Conservation (phyloP, 2,113 vertebrate genomes). For the Dasyornis broadbenti region DNA sequence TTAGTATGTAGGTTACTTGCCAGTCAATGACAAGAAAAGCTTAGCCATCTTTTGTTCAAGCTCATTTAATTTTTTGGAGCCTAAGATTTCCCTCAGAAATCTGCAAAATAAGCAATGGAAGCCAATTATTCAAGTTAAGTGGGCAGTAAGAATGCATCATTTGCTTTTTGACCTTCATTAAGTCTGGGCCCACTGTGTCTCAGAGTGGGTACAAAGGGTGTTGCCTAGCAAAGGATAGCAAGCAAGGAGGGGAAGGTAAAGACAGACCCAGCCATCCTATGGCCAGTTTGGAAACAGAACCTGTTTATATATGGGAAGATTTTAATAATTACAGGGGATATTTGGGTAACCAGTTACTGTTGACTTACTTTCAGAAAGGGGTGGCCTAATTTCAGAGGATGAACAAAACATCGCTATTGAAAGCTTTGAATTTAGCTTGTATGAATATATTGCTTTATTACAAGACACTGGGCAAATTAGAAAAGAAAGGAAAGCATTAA, state of each 20-base stretch:
- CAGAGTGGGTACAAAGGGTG: background rate
- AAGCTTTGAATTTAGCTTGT: background rate
- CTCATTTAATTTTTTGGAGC: conserved; percentile 53
- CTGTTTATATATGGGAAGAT: background rate
- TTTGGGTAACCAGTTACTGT: background rate
- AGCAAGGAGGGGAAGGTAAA: background rate
- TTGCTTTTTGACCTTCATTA: conserved; percentile 44
- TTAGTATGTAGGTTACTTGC: background rate
- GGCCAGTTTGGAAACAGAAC: background rate
- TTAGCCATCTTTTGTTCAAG: conserved; percentile 48
- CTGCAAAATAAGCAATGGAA: conserved; percentile 55
- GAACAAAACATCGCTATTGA: rapidly evolving
- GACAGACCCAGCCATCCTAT: background rate
- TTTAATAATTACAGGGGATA: background rate
- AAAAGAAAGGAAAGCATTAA: background rate
- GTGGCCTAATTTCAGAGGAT: background rate
- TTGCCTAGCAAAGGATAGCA: background rate
- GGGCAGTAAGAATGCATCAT: background rate
- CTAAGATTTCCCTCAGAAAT: conserved; percentile 39
- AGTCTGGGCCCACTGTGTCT: background rate
- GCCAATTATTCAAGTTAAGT: conserved; percentile 48
- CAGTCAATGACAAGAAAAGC: background rate
- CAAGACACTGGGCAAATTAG: background rate
- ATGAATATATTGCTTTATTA: background rate
- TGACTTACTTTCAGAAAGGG: background rate